Evolutionary conservation across 2,797 vertebrate species (phyloP).

Genomic region (Chelon auratus): DNA sequence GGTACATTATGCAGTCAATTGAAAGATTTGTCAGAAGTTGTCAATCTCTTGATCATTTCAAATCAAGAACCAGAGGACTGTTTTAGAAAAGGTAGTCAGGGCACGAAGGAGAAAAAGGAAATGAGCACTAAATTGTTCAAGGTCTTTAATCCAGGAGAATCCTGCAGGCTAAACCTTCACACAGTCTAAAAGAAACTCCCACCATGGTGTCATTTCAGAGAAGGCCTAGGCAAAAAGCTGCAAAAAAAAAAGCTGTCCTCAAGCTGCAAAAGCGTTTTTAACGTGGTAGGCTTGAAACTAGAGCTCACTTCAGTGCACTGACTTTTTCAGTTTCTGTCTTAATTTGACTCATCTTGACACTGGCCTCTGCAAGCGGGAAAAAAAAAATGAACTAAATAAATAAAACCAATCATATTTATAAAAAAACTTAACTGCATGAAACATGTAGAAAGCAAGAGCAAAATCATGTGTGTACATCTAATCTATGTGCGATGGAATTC

Average conservation of each 20-base stretch:
- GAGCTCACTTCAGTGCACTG: conserved; percentile 3
- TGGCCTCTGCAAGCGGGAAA: not conserved
- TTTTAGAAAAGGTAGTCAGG: conserved; percentile 11
- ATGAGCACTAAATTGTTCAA: not conserved
- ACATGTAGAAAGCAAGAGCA: conserved; percentile 24
- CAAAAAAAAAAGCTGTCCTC: no score
- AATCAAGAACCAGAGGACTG: conserved; percentile 25
- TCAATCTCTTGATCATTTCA: conserved; percentile 39
- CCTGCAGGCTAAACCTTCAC: conserved; percentile 33
- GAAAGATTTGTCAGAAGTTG: conserved; percentile 1
- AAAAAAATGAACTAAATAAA: no score
- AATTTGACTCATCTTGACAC: conserved; percentile 17
- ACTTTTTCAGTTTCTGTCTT: conserved; percentile 9
- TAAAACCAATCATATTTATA: not conserved
- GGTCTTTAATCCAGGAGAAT: conserved; percentile 49
- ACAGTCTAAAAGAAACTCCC: conserved; percentile 17
- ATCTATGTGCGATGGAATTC: conserved; percentile 20
- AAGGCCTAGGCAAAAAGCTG: conserved; percentile 16
- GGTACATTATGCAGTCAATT: conserved; percentile 15
- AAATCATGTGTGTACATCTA: not conserved
- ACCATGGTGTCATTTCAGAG: conserved; percentile 17
- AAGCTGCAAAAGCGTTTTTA: conserved; percentile 46
- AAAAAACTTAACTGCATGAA: not conserved
- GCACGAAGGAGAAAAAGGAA: conserved; percentile 10
- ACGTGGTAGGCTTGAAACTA: conserved; percentile 28